Percentiles rank a stretch among this genome's conserved stretches.
These are phyloP conservation scores for Miichthys miiuy DNA, from an alignment of 2,797 vertebrate species.

Conservation along the genomic window DNA sequence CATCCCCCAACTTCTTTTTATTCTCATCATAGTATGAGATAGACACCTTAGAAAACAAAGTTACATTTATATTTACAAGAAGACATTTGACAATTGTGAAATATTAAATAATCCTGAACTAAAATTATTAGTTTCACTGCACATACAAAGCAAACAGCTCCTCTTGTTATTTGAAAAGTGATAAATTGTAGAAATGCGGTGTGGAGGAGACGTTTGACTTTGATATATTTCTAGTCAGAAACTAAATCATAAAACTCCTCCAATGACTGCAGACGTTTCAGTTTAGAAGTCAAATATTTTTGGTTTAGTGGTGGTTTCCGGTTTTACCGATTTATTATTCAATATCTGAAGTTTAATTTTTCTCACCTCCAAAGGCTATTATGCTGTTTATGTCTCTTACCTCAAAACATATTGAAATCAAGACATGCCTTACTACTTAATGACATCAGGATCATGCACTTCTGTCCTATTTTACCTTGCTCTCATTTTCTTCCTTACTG, in stretches of 20 bases:
- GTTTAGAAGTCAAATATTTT: not conserved
- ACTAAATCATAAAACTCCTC: not conserved
- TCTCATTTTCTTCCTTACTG: conserved; percentile 86
- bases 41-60: conserved; percentile 83
- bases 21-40: conserved; percentile 87
- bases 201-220: not conserved
- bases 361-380: not conserved
- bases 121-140: not conserved
- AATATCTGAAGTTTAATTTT: not conserved
- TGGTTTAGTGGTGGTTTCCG: not conserved
- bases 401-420: not conserved
- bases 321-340: not conserved
- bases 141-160: not conserved
- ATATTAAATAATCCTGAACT: not conserved
- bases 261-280: not conserved
- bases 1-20: conserved; percentile 71
- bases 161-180: not conserved
- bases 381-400: not conserved
- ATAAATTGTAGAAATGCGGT: not conserved
- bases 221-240: not conserved
- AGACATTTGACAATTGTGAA: not conserved
- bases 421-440: not conserved
- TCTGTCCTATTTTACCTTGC: conserved; percentile 86
- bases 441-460: not conserved
- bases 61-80: not conserved